Percentiles rank a stretch among this genome's conserved stretches.
Conservation (phyloP, 2,888 invertebrate genomes). For the Melanotus villosus region DNA sequence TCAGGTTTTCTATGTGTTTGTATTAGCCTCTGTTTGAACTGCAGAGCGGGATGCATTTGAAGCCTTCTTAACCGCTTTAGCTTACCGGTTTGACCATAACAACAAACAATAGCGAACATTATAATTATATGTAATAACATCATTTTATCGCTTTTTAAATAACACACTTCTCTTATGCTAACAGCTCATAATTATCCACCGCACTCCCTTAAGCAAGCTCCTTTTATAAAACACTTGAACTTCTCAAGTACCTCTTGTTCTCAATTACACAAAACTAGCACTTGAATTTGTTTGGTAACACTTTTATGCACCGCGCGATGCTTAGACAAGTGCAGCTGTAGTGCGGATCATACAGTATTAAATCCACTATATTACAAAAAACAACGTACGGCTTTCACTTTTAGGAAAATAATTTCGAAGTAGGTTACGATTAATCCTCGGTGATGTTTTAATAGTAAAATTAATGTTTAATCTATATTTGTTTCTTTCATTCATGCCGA, state of each 20-base stretch:
- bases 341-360: no score
- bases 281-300: not conserved
- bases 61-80: not conserved
- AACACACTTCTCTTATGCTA: no score
- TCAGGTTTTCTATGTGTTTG: constrained; percentile 43
- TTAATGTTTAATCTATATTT: not conserved
- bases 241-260: not conserved
- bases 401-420: constrained; percentile 32
- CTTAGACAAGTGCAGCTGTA: no score
- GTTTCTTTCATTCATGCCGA: not conserved
- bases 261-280: not conserved
- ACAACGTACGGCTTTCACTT: constrained; percentile 25
- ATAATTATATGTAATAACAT: not conserved
- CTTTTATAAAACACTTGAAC: not conserved
- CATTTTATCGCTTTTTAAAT: not conserved
- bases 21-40: constrained; percentile 38
- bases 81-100: not conserved
- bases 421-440: not conserved
- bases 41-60: not conserved
- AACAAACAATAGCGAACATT: not conserved
- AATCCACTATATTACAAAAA: constrained; percentile 9
- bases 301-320: no score
- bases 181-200: no score
- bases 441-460: not conserved
- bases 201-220: not conserved